Base-by-base conservation (phyloP, 2,113 vertebrate genomes). In the Nothocercus nigrocapillus region DNA sequence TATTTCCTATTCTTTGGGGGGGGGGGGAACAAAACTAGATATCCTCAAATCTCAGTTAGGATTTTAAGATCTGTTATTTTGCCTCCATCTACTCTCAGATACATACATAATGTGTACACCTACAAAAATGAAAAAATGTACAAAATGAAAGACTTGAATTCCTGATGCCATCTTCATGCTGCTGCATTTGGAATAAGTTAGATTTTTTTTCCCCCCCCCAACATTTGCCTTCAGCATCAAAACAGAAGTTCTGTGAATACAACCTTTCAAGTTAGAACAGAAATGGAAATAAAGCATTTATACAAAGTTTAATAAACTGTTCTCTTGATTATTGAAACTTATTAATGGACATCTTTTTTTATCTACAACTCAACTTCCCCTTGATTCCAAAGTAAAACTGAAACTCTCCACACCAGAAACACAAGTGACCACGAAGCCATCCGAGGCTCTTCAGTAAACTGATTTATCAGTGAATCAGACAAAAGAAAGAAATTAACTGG, bases 131-230 rank as follows among this genome's bases (percentile, higher is more conserved):
- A n/a, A n/a, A n/a, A n/a, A n/a, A n/a, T n/a, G n/a, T n/a, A n/a
- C n/a, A n/a, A 90, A 28, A 80, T 54, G 13, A 90, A 25, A 51
- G 42, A 20, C 34, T 61, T 72, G 10, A 79, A 62, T 56, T 62
- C 87, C 49, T 77, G 30, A 51, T 54, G 45, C 75, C 25, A 80
- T 70, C 91, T 92, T 69, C 15, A 32, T 32, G 81, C 88, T 82
- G 54, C 24, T 8, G 19, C 13, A 42, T 54, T 11, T 51, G 19
- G 67, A 74, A 0, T 67, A 69, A 74, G 49, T 30, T 12, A 58
- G 34, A 5, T 49, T 49, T 49, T 47, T 17, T 47, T 49, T 49
- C 22, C 9, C 47, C 47, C n/a, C n/a, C n/a, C 44, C 44, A 83
- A 67, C 21, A 59, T 81, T 40, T 82, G 32, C 9, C 34, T 90